Base-by-base conservation (phyloP, 2,888 invertebrate genomes). In the Eilema griseolum region DNA sequence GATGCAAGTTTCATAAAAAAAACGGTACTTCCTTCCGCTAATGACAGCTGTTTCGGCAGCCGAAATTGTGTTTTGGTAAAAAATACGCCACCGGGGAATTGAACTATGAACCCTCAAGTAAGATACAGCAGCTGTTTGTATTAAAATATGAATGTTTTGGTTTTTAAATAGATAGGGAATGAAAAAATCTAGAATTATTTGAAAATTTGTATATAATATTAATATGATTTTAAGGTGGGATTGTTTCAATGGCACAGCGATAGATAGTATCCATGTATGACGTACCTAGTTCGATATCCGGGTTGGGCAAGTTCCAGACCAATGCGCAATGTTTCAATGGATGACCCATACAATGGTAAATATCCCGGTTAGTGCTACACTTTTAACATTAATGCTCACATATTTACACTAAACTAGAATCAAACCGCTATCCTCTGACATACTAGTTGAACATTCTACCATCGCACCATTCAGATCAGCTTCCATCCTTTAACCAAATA, bases 1-100 rank as follows among this genome's bases (percentile, higher is more conserved):
- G 56, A 66, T 37, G 23, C 28, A 24, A 7, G 52, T 33, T 66
- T 37, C 37, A 66, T 66, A 59, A 67, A 66, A 68, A 33, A 24
- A 28, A 61, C 41, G 37, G 37, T 11, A 74, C 72, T 80, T 80
- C 82, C 81, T 81, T 82, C 82, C 82, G 76, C 61, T 24, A 67
- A 67, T 31, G 26, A 24, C 82, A 82, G 82, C 82, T 82, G 82
- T 70, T 67, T 26, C 64, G 64, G 61, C 52, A 57, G 56, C 61
- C 66, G 72, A 60, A 68, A 31, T 31, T 24, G 12, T 20, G 69
- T 69, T 71, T 63, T 70, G 68, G 70, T 70, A 82, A 81, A 81
- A 80, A 82, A 73, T 73, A 65, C 67, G 41, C 69, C 75, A 74
- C 67, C 73, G 60, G 75, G 74, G 76, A 81, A 57, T 70, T 31